Conservation (phyloP, 1,140 invertebrate species). For the Papilio aristodemus region DNA sequence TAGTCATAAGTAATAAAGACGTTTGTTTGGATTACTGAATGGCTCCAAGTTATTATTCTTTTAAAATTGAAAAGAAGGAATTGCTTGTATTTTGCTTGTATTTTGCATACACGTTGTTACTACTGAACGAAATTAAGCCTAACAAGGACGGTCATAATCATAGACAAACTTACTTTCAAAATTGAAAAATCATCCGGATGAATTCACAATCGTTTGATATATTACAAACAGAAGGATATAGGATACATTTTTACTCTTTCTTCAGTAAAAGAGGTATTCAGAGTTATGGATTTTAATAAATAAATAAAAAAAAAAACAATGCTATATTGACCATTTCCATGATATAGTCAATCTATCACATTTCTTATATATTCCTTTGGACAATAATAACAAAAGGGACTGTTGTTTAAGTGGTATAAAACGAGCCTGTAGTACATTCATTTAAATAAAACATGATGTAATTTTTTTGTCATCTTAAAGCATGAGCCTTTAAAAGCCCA, state of each 20-base stretch:
- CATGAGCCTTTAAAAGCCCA: background rate
- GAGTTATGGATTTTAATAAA: constrained; percentile 2
- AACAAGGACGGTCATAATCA: no score
- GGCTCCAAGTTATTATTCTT: background rate
- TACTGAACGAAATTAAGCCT: background rate
- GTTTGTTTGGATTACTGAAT: constrained; percentile 9
- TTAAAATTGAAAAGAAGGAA: background rate
- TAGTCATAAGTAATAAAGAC: constrained; percentile 10
- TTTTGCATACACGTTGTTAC: background rate
- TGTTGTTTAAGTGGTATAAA: background rate
- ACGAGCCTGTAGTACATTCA: background rate
- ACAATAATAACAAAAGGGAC: constrained; percentile 7
- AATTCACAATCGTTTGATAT: background rate
- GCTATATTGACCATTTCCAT: constrained; percentile 5
- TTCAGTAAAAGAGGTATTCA: no score
- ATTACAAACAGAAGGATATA: no score
- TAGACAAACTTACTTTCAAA: no score
- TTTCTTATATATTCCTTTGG: background rate
- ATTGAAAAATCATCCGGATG: background rate
- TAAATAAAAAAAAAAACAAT: constrained; percentile 4
- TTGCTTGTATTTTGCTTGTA: background rate
- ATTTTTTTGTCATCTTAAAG: background rate
- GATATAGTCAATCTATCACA: background rate
- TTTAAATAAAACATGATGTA: background rate
- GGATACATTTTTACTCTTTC: no score